These are phyloP conservation scores for Pitta sordida DNA, from an alignment of 2,113 vertebrate genomes.

Conservation along the genomic window DNA sequence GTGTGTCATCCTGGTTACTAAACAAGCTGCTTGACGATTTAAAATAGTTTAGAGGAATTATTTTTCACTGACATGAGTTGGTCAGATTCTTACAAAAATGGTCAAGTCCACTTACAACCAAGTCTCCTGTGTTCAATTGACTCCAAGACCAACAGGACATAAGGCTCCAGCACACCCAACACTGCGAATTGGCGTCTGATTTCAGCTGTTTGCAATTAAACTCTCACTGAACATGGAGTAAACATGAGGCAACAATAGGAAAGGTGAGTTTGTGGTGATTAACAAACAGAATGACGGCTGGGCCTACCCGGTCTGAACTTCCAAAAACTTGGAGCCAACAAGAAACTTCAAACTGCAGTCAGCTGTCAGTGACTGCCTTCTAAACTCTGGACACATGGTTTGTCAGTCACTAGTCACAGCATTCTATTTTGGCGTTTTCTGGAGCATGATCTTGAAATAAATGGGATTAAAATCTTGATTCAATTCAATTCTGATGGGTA, in stretches of 20 bases:
- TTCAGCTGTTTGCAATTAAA: background rate
- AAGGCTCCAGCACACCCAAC: background rate
- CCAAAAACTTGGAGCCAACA: background rate
- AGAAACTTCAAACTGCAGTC: background rate
- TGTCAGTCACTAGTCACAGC: background rate
- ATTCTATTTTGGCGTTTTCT: background rate
- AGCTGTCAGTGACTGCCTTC: background rate
- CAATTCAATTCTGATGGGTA: background rate
- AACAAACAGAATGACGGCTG: background rate
- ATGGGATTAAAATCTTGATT: background rate
- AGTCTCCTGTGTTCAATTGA: background rate
- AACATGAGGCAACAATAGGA: fast-evolving
- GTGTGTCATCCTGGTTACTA: fast-evolving
- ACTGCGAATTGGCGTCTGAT: fast-evolving
- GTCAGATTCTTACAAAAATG: background rate
- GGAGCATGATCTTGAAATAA: background rate
- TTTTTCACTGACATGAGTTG: fast-evolving
- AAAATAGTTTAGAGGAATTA: background rate
- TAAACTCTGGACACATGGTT: background rate
- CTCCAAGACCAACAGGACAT: background rate
- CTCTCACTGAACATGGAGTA: background rate
- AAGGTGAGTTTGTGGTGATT: background rate
- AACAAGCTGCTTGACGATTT: background rate
- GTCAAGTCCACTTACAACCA: background rate
- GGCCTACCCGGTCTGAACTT: background rate